Evolutionary conservation across 30 jellyfish, hydroid and myxozoan species (phyloP).

Genomic region (Aurelia sp.): DNA sequence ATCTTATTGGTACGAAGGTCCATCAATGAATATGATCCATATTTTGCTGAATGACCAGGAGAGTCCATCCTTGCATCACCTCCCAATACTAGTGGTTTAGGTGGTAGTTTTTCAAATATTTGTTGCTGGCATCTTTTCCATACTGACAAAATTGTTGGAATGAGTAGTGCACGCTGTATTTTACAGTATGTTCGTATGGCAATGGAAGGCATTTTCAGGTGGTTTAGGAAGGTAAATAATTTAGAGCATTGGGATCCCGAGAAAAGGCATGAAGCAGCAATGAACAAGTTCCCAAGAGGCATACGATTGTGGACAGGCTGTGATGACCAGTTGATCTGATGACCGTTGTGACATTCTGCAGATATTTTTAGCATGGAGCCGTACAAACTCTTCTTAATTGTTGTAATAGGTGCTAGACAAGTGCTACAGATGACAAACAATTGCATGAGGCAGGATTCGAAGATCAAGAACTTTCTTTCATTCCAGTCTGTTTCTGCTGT

Average conservation of each 20-base stretch:
- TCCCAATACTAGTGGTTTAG: slow-evolving; percentile 19
- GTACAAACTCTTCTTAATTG: neutral
- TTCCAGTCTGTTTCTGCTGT: neutral
- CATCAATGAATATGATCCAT: slow-evolving; percentile 50
- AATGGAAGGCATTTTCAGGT: slow-evolving; percentile 41
- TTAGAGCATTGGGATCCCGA: slow-evolving; percentile 58
- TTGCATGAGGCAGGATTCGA: slow-evolving; percentile 33
- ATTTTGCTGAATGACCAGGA: slow-evolving; percentile 54
- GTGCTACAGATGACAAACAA: slow-evolving; percentile 14
- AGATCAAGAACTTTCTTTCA: slow-evolving; percentile 29
- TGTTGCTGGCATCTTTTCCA: slow-evolving; percentile 27
- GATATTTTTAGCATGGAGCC: slow-evolving; percentile 24
- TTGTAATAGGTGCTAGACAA: slow-evolving; percentile 13
- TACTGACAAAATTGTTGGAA: slow-evolving; percentile 6
- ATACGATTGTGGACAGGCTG: slow-evolving; percentile 39
- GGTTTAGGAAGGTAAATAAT: slow-evolving; percentile 17
- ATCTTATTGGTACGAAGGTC: slow-evolving; percentile 35
- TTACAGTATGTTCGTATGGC: slow-evolving; percentile 11
- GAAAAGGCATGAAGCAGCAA: slow-evolving; percentile 60
- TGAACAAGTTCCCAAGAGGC: slow-evolving; percentile 45
- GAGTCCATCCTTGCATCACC: slow-evolving; percentile 48
- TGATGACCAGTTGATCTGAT: slow-evolving; percentile 18
- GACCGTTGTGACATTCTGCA: slow-evolving; percentile 45
- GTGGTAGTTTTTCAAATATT: neutral
- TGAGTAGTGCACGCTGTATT: slow-evolving; percentile 6